A percentile compares a stretch with the other conserved stretches of the same genome.
Evolutionary conservation across 2,113 vertebrate genomes (phyloP).

Genomic region (Chunga burmeisteri): DNA sequence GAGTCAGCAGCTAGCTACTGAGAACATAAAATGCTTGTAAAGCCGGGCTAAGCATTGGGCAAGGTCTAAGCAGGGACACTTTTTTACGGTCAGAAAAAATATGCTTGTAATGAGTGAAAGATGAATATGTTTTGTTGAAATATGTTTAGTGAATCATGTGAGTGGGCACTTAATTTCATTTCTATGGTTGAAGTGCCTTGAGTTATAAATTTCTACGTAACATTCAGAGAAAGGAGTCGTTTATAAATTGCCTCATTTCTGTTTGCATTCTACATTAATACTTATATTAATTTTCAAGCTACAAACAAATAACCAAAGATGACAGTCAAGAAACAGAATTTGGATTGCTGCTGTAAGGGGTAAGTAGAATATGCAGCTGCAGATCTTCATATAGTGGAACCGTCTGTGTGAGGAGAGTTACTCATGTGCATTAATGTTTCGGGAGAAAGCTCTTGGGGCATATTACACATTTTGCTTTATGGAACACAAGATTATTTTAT

Average conservation of each 20-base stretch:
- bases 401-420: background rate
- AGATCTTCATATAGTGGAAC: background rate
- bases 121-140: background rate
- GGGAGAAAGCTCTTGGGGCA: background rate
- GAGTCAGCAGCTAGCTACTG: background rate
- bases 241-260: conserved; percentile 21
- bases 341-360: background rate
- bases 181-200: background rate
- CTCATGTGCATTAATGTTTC: background rate
- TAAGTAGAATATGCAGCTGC: background rate
- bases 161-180: conserved; percentile 37
- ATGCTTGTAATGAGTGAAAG: background rate
- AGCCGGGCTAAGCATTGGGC: background rate
- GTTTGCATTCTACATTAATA: background rate
- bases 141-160: conserved; percentile 26
- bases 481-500: background rate
- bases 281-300: background rate
- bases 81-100: background rate
- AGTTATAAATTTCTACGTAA: conserved; percentile 23
- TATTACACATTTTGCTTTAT: background rate
- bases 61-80: background rate
- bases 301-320: background rate
- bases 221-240: background rate
- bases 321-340: background rate
- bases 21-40: background rate